A percentile compares a stretch with the other conserved stretches of the same genome.
These are phyloP conservation scores for Phaonia tiefii DNA, from an alignment of 2,888 invertebrate species.

Conservation along the genomic window DNA sequence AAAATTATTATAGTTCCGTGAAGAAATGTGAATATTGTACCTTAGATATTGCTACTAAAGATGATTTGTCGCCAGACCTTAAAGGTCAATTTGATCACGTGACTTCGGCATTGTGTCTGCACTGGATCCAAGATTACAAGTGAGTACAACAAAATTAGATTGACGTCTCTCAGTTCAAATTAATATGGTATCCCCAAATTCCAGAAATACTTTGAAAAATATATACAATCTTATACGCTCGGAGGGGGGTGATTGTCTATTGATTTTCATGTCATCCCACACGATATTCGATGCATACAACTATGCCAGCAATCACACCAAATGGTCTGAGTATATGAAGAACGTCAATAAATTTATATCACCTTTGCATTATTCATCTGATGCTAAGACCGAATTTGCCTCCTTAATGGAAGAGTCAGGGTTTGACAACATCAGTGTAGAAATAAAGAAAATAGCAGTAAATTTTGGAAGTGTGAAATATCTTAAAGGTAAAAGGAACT, in stretches of 20 bases:
- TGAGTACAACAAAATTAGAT: slow-evolving; percentile 15
- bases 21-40: slow-evolving; percentile 76
- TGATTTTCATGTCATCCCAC: neutral
- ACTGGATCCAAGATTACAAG: slow-evolving; percentile 87
- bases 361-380: neutral
- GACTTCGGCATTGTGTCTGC: slow-evolving; percentile 88
- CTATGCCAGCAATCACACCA: neutral
- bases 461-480: slow-evolving; percentile 61
- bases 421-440: slow-evolving; percentile 61
- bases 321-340: slow-evolving; percentile 5
- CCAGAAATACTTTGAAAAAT: slow-evolving; percentile 22
- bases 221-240: slow-evolving; percentile 25
- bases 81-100: slow-evolving; percentile 84
- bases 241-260: slow-evolving; percentile 5
- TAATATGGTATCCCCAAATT: neutral
- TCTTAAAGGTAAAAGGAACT: slow-evolving; percentile 67
- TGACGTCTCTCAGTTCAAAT: neutral
- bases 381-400: neutral
- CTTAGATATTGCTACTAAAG: slow-evolving; percentile 81
- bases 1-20: slow-evolving; percentile 79
- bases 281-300: neutral
- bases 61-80: slow-evolving; percentile 80
- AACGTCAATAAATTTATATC: neutral
- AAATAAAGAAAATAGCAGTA: slow-evolving; percentile 58
- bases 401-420: slow-evolving; percentile 59